Evolutionary conservation across 2,888 invertebrate species (phyloP).

Genomic region (Lepidocyrtinus sp.): DNA sequence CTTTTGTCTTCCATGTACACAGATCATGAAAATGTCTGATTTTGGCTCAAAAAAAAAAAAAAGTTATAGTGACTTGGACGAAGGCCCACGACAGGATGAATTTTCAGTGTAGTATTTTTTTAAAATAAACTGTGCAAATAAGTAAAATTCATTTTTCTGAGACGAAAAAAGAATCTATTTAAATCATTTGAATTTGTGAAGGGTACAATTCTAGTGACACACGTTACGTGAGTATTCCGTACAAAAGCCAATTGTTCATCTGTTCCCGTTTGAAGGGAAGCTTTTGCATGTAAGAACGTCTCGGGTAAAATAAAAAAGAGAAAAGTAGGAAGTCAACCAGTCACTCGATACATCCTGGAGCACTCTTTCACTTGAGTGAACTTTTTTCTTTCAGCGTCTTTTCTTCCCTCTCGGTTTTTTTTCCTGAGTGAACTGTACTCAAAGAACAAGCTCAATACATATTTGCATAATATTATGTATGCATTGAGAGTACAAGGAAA

Average conservation of each 20-base stretch:
- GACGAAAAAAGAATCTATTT: no score
- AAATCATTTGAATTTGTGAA: no score
- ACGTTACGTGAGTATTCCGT: no score
- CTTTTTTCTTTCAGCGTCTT: slow-evolving; percentile 14
- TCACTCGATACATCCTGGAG: slow-evolving; percentile 46
- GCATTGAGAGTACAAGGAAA: not conserved
- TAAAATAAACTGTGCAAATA: no score
- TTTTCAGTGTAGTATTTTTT: no score
- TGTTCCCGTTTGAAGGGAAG: slow-evolving; percentile 8
- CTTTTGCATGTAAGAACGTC: not conserved
- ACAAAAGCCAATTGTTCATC: not conserved
- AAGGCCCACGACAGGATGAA: no score
- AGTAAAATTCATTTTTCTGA: no score
- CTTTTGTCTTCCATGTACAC: no score
- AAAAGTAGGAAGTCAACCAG: slow-evolving; percentile 35
- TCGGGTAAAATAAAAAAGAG: not conserved
- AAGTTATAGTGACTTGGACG: no score
- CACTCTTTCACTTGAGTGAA: slow-evolving; percentile 36
- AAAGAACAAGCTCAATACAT: slow-evolving; percentile 35
- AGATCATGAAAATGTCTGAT: no score
- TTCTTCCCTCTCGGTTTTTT: not conserved
- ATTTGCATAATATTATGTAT: slow-evolving; percentile 42
- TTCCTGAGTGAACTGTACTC: slow-evolving; percentile 35
- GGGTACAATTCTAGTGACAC: no score
- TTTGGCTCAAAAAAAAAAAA: no score